Evolutionary conservation across 2,888 invertebrate species (phyloP), one percentile per base, ranked within the genome.

Genomic region (Chrysodeixis includens): DNA sequence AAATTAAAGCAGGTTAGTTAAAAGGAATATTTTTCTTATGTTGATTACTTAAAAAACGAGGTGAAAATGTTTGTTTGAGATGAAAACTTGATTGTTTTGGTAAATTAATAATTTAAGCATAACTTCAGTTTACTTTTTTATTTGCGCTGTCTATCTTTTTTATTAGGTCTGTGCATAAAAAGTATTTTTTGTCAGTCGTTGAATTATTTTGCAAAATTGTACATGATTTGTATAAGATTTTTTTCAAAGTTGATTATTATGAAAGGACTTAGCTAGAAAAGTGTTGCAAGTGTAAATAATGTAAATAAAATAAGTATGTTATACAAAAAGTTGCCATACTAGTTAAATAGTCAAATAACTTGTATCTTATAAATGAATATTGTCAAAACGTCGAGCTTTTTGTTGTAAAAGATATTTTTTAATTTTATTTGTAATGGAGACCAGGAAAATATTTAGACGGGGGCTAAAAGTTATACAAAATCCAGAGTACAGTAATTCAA

Each of bases 291-390:
- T 86, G 86, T 84, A 84, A 60, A 85, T 83, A 81, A 58, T 83
- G 76, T 83, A 82, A 71, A 80, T 85, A 84, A 56, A 40, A 56
- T 79, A 83, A 81, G 84, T 86, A 87, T 84, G 83, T 85, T 87
- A 86, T 85, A 90, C 83, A 83, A 88, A 82, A 68, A 78, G 90
- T 91, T 91, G 91, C 91, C 91, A 91, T 90, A 90, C 80, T 86
- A 89, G 85, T 78, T 79, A 74, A 68, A 60, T 71, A 77, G 73
- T 76, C 74, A 74, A 20, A 72, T 76, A 75, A 79, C 71, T 70
- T 80, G 77, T 73, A 81, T 78, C 77, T 62, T 70, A 75, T 73
- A 78, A 76, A 79, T 76, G 78, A 85, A 76, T 75, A 79, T 77
- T 64, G 78, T 82, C 82, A 84, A 82, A 83, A 79, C 84, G 83